Evolutionary conservation across 2,797 vertebrate species (phyloP).

Genomic region (Paguma larvata): DNA sequence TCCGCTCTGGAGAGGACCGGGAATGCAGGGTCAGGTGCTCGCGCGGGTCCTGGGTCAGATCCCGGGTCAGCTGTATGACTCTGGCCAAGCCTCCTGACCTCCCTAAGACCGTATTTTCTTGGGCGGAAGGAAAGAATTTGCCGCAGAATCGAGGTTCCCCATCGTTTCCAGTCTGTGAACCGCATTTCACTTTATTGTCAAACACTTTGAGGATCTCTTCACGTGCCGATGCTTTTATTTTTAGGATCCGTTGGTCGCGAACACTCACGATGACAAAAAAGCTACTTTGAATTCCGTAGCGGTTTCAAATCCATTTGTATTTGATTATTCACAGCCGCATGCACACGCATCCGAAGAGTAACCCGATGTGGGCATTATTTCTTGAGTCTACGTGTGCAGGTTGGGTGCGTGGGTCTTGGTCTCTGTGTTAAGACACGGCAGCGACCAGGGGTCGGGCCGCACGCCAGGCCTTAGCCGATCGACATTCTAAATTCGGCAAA

Average conservation of each 20-base stretch:
- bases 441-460: too few relatives aligned
- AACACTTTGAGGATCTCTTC: background rate
- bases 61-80: background rate
- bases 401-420: background rate
- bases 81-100: background rate
- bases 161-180: background rate
- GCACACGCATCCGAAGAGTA: background rate
- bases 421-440: background rate
- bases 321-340: background rate
- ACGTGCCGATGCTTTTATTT: background rate
- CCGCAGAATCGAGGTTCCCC: fast-evolving
- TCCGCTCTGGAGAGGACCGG: background rate
- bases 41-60: background rate
- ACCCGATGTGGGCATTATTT: fast-evolving
- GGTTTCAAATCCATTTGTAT: constrained; percentile 30
- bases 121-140: background rate
- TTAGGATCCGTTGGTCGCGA: background rate
- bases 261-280: background rate
- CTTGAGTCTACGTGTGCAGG: fast-evolving
- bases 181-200: background rate
- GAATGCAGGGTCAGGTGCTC: background rate
- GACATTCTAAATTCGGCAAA: fast-evolving
- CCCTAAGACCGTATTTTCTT: background rate
- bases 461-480: fast-evolving
- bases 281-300: constrained; percentile 12